phyloP scores from a whole-genome alignment of 2,113 vertebrate genomes.

The Nerophis ophidion region DNA sequence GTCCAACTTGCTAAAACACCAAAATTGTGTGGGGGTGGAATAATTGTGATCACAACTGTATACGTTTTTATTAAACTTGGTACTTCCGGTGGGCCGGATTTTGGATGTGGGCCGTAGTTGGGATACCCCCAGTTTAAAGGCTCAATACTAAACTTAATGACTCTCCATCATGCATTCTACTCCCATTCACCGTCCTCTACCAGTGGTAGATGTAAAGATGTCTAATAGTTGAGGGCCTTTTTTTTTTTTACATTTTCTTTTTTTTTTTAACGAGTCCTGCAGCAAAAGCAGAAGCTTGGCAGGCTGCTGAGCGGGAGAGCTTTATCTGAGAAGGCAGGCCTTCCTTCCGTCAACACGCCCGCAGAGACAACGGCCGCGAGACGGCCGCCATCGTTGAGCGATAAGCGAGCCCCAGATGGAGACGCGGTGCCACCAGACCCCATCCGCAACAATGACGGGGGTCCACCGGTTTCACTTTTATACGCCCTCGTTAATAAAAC shows the following conservation, averaged over 20 bases:
- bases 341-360: slow-evolving; percentile 61
- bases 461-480: slow-evolving; percentile 10
- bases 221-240: slow-evolving; percentile 54
- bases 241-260: slow-evolving; percentile 5
- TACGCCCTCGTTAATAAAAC: slow-evolving; percentile 11
- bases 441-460: slow-evolving; percentile 25
- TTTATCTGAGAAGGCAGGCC: slow-evolving; percentile 68
- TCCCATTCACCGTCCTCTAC: slow-evolving; percentile 3
- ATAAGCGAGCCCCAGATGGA: slow-evolving; percentile 57
- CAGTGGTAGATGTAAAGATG: slow-evolving; percentile 33
- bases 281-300: slow-evolving; percentile 42
- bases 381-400: slow-evolving; percentile 40
- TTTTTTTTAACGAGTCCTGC: slow-evolving; percentile 18
- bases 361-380: slow-evolving; percentile 48
- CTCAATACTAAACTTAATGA: slow-evolving; percentile 15
- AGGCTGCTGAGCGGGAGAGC: slow-evolving; percentile 51
- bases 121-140: neutral
- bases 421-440: slow-evolving; percentile 14
- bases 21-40: too few relatives aligned
- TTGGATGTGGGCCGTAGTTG: slow-evolving; percentile 15
- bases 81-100: slow-evolving; percentile 7
- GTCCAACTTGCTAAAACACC: too few relatives aligned
- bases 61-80: neutral
- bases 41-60: too few relatives aligned
- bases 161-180: slow-evolving; percentile 6